Base-by-base conservation (phyloP, 2,888 invertebrate genomes). In the Cerastoderma edule region DNA sequence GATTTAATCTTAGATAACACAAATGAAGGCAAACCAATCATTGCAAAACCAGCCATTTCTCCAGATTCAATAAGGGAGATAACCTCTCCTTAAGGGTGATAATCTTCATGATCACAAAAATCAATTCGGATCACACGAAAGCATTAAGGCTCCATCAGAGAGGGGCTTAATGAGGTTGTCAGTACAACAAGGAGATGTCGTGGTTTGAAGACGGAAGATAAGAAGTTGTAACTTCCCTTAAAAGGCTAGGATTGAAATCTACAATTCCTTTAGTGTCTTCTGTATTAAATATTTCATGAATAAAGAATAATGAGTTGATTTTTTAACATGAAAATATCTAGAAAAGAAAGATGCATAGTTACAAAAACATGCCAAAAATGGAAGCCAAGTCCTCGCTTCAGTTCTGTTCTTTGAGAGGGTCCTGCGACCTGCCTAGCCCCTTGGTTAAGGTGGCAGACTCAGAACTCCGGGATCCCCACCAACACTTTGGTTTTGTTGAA, bases 1-100 rank as follows among this genome's bases (percentile, higher is more conserved):
- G 60, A 60, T 60, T 60, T 60, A 60, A 60, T 60, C 60, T 60
- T 27, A 60, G 60, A 60, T 60, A 60, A 24, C 39, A 32, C 60
- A 60, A 60, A 60, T 60, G 60, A 60, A 60, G 39, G 39, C 27
- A 60, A 33, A 16, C 60, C 39, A 60, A 60, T 60, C 60, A 60
- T 39, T 39, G 60, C 35, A 60, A 39, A 35, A 35, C 39, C 57
- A 60, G 22, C 39, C 22, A 60, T 60, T 60, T 60, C 60, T 60
- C 60, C 28, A 60, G 60, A 60, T 60, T 35, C 22, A 8, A 13
- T 24, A 22, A 39, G 60, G 60, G 60, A 60, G 60, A 60, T 60
- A 60, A 39, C 60, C 57, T 33, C 39, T 39, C 35, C 32, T 60
- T 39, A 60, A 60, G 60, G 39, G 60, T 39, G 39, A 60, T 39